Evolutionary conservation across 2,113 vertebrate genomes (phyloP).

Genomic region (Dicerorhinus sumatrensis): DNA sequence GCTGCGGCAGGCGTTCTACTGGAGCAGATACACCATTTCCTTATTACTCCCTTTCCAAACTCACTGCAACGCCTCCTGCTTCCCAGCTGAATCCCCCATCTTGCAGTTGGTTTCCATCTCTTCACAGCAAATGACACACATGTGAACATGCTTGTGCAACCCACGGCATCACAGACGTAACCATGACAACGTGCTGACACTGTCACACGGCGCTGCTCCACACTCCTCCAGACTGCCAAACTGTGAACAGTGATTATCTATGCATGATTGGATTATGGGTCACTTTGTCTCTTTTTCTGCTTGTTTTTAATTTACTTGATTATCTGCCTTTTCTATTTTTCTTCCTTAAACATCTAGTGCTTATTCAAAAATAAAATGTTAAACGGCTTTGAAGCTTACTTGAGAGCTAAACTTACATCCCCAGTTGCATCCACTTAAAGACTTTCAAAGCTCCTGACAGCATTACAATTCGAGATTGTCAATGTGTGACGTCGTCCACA

Average conservation of each 20-base stretch:
- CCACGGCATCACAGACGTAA: not conserved
- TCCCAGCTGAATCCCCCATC: not conserved
- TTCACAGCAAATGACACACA: not conserved
- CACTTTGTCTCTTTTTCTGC: not conserved
- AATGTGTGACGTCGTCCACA: not conserved
- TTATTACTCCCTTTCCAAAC: not conserved
- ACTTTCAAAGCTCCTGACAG: not conserved
- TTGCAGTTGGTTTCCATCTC: not conserved
- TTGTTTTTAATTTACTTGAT: not conserved
- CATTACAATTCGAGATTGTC: not conserved
- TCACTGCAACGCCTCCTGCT: accelerated
- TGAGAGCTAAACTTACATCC: not conserved
- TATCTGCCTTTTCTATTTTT: not conserved
- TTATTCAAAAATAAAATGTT: not conserved
- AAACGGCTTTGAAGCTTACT: too few relatives aligned
- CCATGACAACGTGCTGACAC: accelerated
- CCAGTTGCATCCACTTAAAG: not conserved
- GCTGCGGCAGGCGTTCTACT: not conserved
- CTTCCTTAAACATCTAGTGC: not conserved
- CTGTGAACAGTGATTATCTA: too few relatives aligned
- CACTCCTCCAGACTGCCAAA: not conserved
- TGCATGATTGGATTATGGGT: not conserved
- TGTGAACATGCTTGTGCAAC: accelerated
- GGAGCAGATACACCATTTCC: not conserved
- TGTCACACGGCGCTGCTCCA: accelerated